Percentiles rank a stretch among this genome's conserved stretches.
Evolutionary conservation across 92 coral and sea anemone species (phyloP).

Genomic region (Palythoa grandis): DNA sequence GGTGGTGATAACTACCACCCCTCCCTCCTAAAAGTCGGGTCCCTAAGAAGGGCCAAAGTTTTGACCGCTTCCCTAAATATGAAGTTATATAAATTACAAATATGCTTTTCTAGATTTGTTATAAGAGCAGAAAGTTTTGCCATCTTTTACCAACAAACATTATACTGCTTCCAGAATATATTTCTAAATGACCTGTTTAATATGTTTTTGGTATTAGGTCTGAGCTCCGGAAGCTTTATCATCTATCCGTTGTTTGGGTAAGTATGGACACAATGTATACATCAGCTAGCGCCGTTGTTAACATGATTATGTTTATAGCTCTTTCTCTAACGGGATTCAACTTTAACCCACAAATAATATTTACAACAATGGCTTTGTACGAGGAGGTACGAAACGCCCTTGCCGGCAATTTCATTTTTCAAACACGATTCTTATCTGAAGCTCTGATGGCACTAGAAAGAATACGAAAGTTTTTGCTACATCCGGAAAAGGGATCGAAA

Average conservation of each 20-base stretch:
- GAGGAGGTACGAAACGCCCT: not conserved
- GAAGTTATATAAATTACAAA: too few relatives aligned
- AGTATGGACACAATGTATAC: not conserved
- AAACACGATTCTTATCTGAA: not conserved
- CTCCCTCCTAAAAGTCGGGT: too few relatives aligned
- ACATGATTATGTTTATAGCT: not conserved
- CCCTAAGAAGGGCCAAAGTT: too few relatives aligned
- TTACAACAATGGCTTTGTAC: conserved; percentile 19
- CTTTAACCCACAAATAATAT: conserved; percentile 1
- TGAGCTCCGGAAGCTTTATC: not conserved
- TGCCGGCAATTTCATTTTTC: not conserved
- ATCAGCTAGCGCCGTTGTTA: not conserved
- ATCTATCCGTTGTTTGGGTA: not conserved
- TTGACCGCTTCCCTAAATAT: too few relatives aligned
- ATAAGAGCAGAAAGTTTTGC: too few relatives aligned
- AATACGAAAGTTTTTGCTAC: not conserved
- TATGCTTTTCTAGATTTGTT: too few relatives aligned
- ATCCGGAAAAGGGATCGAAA: conserved; percentile 16
- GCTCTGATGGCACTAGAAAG: not conserved
- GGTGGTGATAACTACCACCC: too few relatives aligned
- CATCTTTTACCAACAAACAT: too few relatives aligned
- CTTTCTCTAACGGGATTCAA: not conserved
- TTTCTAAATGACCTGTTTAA: not conserved
- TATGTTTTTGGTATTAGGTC: not conserved
- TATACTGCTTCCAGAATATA: not conserved